Evolutionary conservation across 2,797 vertebrate species (phyloP), one percentile per base, ranked within the genome.

Genomic region (Gymnodraco acuticeps): DNA sequence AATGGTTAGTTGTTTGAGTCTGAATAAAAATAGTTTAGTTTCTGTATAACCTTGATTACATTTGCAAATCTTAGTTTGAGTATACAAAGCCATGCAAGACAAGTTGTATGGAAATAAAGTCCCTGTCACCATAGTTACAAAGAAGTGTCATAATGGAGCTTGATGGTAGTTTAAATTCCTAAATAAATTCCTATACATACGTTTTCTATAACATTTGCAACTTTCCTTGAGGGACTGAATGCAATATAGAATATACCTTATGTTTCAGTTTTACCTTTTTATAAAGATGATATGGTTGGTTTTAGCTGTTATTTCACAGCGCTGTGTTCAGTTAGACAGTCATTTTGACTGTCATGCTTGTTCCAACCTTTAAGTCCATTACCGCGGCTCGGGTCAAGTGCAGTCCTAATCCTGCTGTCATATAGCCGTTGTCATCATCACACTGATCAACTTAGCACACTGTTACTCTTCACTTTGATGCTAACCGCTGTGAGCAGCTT

Each of bases 321-420:
- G 54, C 52, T 43, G 51, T 42, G 27, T 55, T 53, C 75, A 66
- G 42, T 62, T 7, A 15, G 53, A 72, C 69, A 41, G 69, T 69
- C 47, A 80, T 81, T 87, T 77, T 45, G 53, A 19, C 79, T 82
- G 72, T 81, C 82, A 60, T 59, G 43, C 66, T 60, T 14, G 48
- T 45, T 62, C 69, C 78, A 70, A 80, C 80, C 83, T 83, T 54
- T 47, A 50, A 78, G 83, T 91, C 73, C 80, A 82, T 85, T 80
- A 84, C 62, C 0, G 43, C 75, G 19, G 55, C 67, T 66, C 65
- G 1, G 74, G 71, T 82, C 75, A 76, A 77, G 68, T 41, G 50
- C 61, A 13, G 64, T 68, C 70, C 70, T 69, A 52, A 65, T 70
- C 72, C 73, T 46, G 68, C 81, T 79, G 80, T 83, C 79, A 80